Base-by-base conservation (phyloP, 2,888 invertebrate species). In the Lepidonotus clava region DNA sequence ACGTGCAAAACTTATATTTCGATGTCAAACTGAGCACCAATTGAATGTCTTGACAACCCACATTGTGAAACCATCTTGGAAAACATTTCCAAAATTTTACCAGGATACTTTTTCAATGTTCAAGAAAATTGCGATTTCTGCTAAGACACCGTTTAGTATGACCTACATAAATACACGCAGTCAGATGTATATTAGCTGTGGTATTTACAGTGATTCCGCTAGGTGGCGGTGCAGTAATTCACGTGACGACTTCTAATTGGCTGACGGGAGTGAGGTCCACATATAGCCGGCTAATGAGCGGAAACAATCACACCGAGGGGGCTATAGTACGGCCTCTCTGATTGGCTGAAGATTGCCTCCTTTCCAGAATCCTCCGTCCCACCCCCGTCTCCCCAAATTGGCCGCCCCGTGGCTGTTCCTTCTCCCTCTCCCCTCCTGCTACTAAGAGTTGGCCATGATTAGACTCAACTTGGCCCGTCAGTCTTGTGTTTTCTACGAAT, bases 191-290 rank as follows among this genome's bases (percentile, higher is more conserved):
- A 61, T 61, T 24, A 28, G 28, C 24, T 28, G 61, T n/a, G 11
- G 24, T 28, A 28, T 11, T 61, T n/a, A n/a, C 4, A 2, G 5
- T 28, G 28, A 28, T 6, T 61, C 61, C 61, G 61, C 11, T 28
- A 32, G 61, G 28, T 61, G 24, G 61, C 61, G 24, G 61, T 32
- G 24, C 61, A 11, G 28, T 61, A 61, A 61, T 61, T 61, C 76
- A 40, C 38, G 40, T 76, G 76, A 76, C 76, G 76, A 34, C 76
- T 76, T 76, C 6, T 76, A 76, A 76, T 76, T 76, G 76, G 76
- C 76, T 38, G 40, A 38, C 76, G 14, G n/a, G 40, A 14, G 76
- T 38, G 14, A 14, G 38, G 36, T 76, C 38, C 76, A 76, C 76
- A 76, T 76, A 76, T 76, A 76, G n/a, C 38, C 24, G 40, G 34